These are phyloP conservation scores for Thamnophis elegans DNA, from an alignment of 2,797 vertebrate species.

Conservation along the genomic window DNA sequence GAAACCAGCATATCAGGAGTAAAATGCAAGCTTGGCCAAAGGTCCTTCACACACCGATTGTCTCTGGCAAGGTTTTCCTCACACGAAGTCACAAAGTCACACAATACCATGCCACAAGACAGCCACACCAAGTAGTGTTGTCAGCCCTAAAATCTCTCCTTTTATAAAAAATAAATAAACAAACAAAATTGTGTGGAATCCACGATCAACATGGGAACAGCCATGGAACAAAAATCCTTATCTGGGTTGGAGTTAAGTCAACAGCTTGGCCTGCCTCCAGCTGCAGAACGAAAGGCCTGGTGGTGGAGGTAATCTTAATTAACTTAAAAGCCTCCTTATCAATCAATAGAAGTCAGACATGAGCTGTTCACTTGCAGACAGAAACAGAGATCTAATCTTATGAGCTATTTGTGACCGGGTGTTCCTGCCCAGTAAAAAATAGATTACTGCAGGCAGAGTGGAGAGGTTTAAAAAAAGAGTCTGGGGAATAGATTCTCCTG, in stretches of 20 bases:
- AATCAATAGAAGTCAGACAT: neutral
- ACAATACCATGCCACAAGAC: neutral
- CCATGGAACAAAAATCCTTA: neutral
- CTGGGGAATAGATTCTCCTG: neutral
- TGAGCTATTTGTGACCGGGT: neutral
- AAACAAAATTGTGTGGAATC: neutral
- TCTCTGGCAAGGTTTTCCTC: neutral
- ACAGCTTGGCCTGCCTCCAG: neutral
- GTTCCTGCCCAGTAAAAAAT: constrained; percentile 5
- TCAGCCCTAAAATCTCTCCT: neutral
- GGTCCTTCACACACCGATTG: no score
- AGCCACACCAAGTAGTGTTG: neutral
- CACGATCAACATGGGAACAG: neutral
- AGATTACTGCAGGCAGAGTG: neutral
- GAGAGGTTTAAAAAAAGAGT: neutral
- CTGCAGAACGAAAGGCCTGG: neutral
- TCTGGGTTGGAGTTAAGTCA: neutral
- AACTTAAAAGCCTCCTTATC: constrained; percentile 1
- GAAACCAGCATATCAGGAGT: neutral
- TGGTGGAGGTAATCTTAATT: neutral
- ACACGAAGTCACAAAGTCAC: neutral
- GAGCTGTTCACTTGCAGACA: neutral
- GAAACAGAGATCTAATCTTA: neutral
- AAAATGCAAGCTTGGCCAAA: neutral
- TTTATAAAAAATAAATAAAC: no score